phyloP scores from a whole-genome alignment of 2,888 invertebrate genomes.

The Lithophane socia region DNA sequence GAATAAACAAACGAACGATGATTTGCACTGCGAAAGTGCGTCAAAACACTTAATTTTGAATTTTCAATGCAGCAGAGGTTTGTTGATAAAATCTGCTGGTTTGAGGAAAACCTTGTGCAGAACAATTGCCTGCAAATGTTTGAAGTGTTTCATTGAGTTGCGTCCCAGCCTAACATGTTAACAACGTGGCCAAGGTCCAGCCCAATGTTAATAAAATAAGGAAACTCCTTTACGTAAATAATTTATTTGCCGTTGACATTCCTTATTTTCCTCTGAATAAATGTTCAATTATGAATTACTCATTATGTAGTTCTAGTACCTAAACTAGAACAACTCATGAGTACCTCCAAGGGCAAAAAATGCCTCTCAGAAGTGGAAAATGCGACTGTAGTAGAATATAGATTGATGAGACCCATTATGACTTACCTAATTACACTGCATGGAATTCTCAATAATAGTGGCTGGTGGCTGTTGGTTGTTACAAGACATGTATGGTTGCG shows the following conservation, averaged over 20 bases:
- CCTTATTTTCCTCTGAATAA: slow-evolving; percentile 1
- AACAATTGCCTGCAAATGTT: slow-evolving; percentile 33
- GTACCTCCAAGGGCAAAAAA: neutral
- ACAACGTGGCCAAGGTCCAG: slow-evolving; percentile 16
- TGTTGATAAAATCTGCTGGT: slow-evolving; percentile 34
- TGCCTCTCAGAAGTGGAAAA: neutral
- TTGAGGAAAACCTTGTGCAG: slow-evolving; percentile 47
- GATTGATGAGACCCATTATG: neutral
- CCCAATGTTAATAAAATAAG: slow-evolving; percentile 32
- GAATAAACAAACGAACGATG: slow-evolving; percentile 69
- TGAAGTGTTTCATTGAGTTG: slow-evolving; percentile 5
- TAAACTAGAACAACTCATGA: neutral
- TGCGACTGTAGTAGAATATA: neutral
- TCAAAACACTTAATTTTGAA: slow-evolving; percentile 35
- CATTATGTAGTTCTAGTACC: neutral
- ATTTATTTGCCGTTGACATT: neutral
- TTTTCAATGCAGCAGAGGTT: slow-evolving; percentile 44
- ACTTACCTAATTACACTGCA: neutral
- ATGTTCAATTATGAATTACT: neutral
- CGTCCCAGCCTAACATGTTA: neutral
- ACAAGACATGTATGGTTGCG: too few relatives aligned
- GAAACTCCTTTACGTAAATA: slow-evolving; percentile 17
- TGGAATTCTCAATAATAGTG: neutral
- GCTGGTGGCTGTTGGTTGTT: neutral
- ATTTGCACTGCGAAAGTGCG: slow-evolving; percentile 58